Conservation (phyloP, 2,797 vertebrate species). For the Lutjanus argentimaculatus region DNA sequence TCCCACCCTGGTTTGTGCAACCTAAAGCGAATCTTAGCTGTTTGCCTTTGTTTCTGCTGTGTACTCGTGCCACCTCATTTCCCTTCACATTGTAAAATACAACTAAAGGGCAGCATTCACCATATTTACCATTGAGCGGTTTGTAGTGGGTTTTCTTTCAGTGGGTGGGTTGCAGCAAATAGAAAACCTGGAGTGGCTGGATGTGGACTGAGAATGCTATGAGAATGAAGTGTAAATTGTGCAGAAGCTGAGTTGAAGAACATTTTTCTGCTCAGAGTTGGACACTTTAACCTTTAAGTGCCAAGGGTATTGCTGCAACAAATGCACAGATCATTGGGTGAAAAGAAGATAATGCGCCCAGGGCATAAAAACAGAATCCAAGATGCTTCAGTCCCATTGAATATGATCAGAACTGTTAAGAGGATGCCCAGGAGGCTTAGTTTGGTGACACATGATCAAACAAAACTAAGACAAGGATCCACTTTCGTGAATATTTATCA, state of each 20-base stretch:
- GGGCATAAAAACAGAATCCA: background rate
- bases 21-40: background rate
- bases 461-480: background rate
- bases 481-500: background rate
- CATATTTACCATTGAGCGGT: constrained; percentile 37
- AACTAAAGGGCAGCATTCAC: constrained; percentile 28
- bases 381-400: background rate
- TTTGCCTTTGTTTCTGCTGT: background rate
- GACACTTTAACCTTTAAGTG: background rate
- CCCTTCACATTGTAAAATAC: constrained; percentile 18
- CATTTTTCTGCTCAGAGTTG: background rate
- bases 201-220: constrained; percentile 17
- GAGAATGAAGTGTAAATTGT: constrained; percentile 7
- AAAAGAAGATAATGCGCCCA: background rate
- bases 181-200: constrained; percentile 34
- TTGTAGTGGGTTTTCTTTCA: constrained; percentile 45
- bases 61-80: constrained; percentile 14
- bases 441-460: background rate
- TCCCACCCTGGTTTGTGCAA: background rate
- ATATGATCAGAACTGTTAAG: background rate
- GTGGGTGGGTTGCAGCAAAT: constrained; percentile 47
- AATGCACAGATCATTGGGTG: background rate
- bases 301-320: background rate
- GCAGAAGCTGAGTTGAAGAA: background rate
- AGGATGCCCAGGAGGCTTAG: background rate